These are phyloP conservation scores for Aspidiotus rigidus DNA, from an alignment of 2,888 invertebrate species.

Conservation along the genomic window DNA sequence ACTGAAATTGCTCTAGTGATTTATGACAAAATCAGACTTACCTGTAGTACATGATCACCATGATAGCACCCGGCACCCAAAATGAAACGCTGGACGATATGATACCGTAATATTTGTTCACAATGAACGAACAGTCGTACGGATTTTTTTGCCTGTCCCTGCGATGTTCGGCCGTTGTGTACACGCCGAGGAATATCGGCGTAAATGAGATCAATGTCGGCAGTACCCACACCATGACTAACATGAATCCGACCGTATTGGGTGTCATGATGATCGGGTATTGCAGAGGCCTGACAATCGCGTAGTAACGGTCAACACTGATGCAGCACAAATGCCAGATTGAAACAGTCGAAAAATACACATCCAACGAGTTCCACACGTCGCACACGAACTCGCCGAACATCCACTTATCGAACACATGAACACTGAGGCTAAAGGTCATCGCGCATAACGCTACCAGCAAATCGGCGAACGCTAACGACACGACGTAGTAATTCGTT, in stretches of 20 bases:
- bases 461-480: constrained; percentile 86
- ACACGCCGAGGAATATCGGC: constrained; percentile 58
- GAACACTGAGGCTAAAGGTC: constrained; percentile 87
- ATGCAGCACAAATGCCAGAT: constrained; percentile 91
- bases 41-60: constrained; percentile 75
- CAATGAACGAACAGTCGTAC: constrained; percentile 70
- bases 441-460: constrained; percentile 84
- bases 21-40: constrained; percentile 39
- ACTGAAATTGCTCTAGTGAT: no score
- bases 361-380: constrained; percentile 88
- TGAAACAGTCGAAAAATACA: constrained; percentile 84
- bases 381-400: constrained; percentile 87
- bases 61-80: constrained; percentile 86
- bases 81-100: constrained; percentile 84
- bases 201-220: constrained; percentile 55
- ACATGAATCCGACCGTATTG: constrained; percentile 54
- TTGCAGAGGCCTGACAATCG: constrained; percentile 82
- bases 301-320: constrained; percentile 83
- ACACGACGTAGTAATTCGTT: constrained; percentile 93
- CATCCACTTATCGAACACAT: constrained; percentile 71
- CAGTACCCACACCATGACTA: constrained; percentile 51
- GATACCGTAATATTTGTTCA: constrained; percentile 76
- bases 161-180: constrained; percentile 56
- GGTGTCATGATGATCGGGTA: constrained; percentile 88
- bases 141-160: constrained; percentile 54